These are phyloP conservation scores for Plagiodera versicolora DNA, from an alignment of 2,888 invertebrate genomes.

Conservation along the genomic window DNA sequence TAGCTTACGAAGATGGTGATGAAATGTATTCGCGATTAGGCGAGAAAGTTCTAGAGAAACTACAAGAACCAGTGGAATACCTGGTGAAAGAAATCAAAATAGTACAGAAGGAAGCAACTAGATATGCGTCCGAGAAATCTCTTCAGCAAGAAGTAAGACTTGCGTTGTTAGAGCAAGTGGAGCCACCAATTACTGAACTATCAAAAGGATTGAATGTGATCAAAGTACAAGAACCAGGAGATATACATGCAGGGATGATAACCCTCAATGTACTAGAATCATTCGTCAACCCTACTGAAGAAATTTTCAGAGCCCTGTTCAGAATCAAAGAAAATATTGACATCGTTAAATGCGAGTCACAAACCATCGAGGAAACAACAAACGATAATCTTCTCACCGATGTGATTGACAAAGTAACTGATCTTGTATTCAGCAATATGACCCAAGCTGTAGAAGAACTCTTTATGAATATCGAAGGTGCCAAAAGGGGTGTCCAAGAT, in stretches of 20 bases:
- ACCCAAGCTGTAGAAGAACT: constrained; percentile 49
- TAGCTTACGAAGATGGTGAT: constrained; percentile 39
- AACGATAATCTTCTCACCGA: constrained; percentile 49
- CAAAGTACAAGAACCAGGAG: constrained; percentile 42
- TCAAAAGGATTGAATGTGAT: constrained; percentile 62
- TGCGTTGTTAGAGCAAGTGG: constrained; percentile 66
- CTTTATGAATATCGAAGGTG: constrained; percentile 48
- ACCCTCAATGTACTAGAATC: constrained; percentile 43
- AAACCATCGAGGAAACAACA: constrained; percentile 23
- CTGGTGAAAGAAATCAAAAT: constrained; percentile 46
- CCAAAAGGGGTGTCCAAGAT: constrained; percentile 44
- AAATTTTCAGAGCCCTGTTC: constrained; percentile 46
- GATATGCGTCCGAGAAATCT: constrained; percentile 47
- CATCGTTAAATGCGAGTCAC: constrained; percentile 2
- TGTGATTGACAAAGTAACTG: constrained; percentile 51
- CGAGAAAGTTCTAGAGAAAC: constrained; percentile 43
- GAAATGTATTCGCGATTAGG: constrained; percentile 37
- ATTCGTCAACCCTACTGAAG: constrained; percentile 45
- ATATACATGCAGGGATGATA: constrained; percentile 39
- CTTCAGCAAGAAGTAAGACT: constrained; percentile 53
- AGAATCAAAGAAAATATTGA: constrained; percentile 42
- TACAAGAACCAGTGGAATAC: constrained; percentile 44
- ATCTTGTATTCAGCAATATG: constrained; percentile 50
- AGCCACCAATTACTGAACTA: constrained; percentile 65
- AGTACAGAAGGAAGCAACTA: constrained; percentile 46